Base-by-base conservation (phyloP, 92 coral and sea anemone genomes). In the Epizoanthus ramosus region DNA sequence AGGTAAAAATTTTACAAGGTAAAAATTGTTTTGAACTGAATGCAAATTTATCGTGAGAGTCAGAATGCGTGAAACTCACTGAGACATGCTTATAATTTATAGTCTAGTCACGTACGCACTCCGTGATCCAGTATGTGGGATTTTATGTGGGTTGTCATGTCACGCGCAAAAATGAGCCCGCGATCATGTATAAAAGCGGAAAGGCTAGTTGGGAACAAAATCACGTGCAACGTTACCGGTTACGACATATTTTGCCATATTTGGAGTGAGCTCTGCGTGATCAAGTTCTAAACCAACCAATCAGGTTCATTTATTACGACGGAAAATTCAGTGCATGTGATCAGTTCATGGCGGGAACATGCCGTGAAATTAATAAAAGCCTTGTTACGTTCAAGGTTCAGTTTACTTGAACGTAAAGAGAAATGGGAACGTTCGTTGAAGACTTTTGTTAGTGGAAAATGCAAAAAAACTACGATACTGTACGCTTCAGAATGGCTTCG, bases 401-500 rank as follows among this genome's bases (percentile, higher is more conserved):
- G 21, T 61, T 77, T 77, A 57, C 33, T 60, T 58, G 8, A 60
- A 45, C 37, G 21, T 6, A 37, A 24, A 57, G 19, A 33, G 33
- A 41, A 57, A 4, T 39, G 43, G 21, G 52, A 1, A 10, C 8
- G 43, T 12, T 66, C 1, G 47, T 66, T 4, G 41, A 1, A 0
- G n/a, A 12, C 3, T 35, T 43, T 61, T 43, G 58, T 47, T 37
- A 24, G 17, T 77, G 82, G 82, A 77, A 77, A 77, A 77, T 77
- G 82, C 71, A 77, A 53, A 77, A 61, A 77, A 77, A 77, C 71
- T 77, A 69, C 58, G 47, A 69, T 52, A 77, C 71, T 39, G 70
- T 69, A 50, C 82, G 63, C 70, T 77, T 77, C 63, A 80, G 89
- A 68, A 89, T 89, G 92, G 89, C 92, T 81, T 89, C 93, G 59